Percentiles rank a stretch among this genome's conserved stretches.
These are phyloP conservation scores for Ochotona princeps DNA, from an alignment of 2,113 vertebrate genomes.

Conservation along the genomic window DNA sequence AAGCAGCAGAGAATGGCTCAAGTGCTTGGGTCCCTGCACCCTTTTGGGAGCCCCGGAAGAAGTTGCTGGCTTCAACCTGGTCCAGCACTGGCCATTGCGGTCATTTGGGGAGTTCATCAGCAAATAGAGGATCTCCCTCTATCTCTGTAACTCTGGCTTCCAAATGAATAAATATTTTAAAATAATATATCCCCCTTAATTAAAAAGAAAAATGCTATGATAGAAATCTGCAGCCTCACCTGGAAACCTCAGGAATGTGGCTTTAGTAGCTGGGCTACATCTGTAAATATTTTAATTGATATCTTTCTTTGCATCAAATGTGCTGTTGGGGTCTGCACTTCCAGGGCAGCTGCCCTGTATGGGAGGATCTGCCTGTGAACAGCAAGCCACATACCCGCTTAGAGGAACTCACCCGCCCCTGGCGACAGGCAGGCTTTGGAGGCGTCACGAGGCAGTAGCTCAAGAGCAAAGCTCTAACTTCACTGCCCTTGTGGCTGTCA, in stretches of 20 bases:
- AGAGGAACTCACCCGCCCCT: background rate
- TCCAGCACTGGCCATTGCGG: no score
- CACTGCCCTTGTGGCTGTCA: background rate
- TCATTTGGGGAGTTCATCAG: no score
- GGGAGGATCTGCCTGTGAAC: background rate
- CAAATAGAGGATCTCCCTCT: no score
- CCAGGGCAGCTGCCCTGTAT: conserved; percentile 15
- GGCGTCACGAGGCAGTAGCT: background rate
- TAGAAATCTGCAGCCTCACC: background rate
- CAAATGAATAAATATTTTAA: no score
- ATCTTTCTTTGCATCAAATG: conserved; percentile 50
- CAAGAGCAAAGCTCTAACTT: background rate
- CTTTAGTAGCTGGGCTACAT: conserved; percentile 23
- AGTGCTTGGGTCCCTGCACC: no score
- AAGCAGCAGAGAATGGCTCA: no score
- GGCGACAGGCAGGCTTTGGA: conserved; percentile 1
- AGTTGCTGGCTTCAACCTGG: no score
- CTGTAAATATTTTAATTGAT: conserved; percentile 56
- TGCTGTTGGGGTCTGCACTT: conserved; percentile 17
- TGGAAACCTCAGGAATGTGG: conserved; percentile 18
- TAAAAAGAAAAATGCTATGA: conserved; percentile 21
- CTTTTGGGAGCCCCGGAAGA: no score
- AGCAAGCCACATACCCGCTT: background rate
- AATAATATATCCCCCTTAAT: background rate
- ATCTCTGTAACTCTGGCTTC: no score